These are phyloP conservation scores for Gnatocerus cornutus DNA, from an alignment of 2,888 invertebrate genomes.

Conservation along the genomic window DNA sequence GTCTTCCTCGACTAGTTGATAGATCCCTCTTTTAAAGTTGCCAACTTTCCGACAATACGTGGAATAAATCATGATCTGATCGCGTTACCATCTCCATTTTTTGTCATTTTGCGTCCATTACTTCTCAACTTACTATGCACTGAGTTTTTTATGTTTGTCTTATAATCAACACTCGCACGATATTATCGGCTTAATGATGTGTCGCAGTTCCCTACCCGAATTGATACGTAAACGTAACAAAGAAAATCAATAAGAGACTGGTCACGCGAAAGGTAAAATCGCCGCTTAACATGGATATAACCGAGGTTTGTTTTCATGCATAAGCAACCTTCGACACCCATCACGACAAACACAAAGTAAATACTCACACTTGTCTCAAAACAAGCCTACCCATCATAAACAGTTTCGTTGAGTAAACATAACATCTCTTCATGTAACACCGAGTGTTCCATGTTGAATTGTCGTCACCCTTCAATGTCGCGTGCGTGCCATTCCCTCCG, in stretches of 20 bases:
- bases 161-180: constrained; percentile 41
- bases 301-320: constrained; percentile 45
- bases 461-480: constrained; percentile 37
- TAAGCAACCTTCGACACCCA: constrained; percentile 38
- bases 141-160: constrained; percentile 27
- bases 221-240: constrained; percentile 58
- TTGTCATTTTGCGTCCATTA: constrained; percentile 31
- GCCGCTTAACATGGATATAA: constrained; percentile 49
- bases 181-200: constrained; percentile 57
- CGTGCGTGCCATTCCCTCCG: constrained; percentile 29
- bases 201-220: constrained; percentile 56
- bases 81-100: background rate
- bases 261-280: constrained; percentile 56
- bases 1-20: too few relatives aligned
- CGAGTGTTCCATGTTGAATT: constrained; percentile 9
- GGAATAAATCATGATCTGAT: background rate
- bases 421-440: background rate
- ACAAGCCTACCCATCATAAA: background rate
- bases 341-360: constrained; percentile 23
- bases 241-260: constrained; percentile 57
- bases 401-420: background rate
- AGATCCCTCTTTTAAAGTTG: too few relatives aligned
- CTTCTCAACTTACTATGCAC: constrained; percentile 3
- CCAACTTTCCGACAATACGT: background rate
- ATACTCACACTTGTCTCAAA: background rate